These are phyloP conservation scores for Venusia cambrica DNA, from an alignment of 2,888 invertebrate genomes.

Conservation along the genomic window DNA sequence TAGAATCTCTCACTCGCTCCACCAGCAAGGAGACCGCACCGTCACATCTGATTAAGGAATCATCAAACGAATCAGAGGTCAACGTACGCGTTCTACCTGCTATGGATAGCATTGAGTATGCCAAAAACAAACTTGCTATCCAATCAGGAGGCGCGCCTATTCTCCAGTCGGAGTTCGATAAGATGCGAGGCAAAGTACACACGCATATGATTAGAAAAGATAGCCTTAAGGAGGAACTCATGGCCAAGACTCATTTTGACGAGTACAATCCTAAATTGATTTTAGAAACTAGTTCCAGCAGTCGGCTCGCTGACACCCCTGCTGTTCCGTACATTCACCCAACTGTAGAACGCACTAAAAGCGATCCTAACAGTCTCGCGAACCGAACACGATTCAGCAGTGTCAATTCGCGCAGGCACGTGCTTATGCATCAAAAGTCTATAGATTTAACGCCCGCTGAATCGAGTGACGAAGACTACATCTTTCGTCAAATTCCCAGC, in stretches of 20 bases:
- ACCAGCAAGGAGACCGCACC: slow-evolving; percentile 25
- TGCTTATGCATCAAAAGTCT: slow-evolving; percentile 92
- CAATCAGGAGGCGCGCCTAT: slow-evolving; percentile 73
- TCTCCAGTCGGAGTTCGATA: slow-evolving; percentile 83
- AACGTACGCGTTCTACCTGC: slow-evolving; percentile 72
- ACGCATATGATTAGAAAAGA: slow-evolving; percentile 75
- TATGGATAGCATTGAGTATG: slow-evolving; percentile 79
- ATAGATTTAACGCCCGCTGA: slow-evolving; percentile 92
- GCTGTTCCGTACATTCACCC: slow-evolving; percentile 82
- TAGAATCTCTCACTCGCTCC: slow-evolving; percentile 85
- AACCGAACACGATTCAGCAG: slow-evolving; percentile 87
- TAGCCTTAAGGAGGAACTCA: slow-evolving; percentile 82
- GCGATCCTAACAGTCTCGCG: slow-evolving; percentile 90
- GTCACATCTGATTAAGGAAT: slow-evolving; percentile 69
- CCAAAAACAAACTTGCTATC: slow-evolving; percentile 53
- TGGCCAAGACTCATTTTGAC: slow-evolving; percentile 84
- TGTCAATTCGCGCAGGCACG: slow-evolving; percentile 87
- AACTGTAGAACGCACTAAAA: slow-evolving; percentile 91
- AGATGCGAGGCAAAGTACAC: slow-evolving; percentile 62
- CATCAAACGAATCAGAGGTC: slow-evolving; percentile 76
- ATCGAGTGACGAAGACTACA: slow-evolving; percentile 91
- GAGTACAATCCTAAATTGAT: slow-evolving; percentile 87
- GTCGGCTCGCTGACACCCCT: slow-evolving; percentile 72
- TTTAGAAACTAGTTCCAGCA: slow-evolving; percentile 77
- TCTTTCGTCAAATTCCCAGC: slow-evolving; percentile 87